Conservation (phyloP, 1,140 invertebrate genomes). For the Monomorium pharaonis region DNA sequence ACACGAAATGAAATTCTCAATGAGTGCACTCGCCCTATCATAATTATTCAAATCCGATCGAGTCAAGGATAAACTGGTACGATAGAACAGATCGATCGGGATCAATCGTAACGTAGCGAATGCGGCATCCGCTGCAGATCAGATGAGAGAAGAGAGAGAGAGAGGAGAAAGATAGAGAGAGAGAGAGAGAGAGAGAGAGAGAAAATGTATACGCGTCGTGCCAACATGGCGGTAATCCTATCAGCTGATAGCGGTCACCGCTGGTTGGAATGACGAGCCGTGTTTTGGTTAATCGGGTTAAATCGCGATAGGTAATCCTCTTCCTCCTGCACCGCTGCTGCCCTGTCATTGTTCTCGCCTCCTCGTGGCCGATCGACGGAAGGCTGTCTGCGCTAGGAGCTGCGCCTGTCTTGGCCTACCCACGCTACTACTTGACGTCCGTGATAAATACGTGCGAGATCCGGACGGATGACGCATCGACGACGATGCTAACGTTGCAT, state of each 20-base stretch:
- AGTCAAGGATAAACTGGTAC: too few relatives aligned
- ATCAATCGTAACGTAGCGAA: background rate
- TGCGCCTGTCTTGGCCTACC: background rate
- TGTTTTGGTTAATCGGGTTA: constrained; percentile 64
- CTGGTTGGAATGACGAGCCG: constrained; percentile 69
- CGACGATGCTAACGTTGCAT: constrained; percentile 40
- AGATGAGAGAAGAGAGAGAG: background rate
- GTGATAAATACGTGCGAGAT: constrained; percentile 6
- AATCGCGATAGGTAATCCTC: background rate
- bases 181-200: background rate
- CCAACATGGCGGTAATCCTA: constrained; percentile 74
- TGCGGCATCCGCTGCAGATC: background rate
- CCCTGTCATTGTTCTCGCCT: background rate
- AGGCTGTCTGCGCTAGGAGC: background rate
- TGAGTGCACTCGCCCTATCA: background rate
- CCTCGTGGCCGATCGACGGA: constrained; percentile 1
- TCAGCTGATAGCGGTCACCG: constrained; percentile 74
- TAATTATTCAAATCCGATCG: background rate
- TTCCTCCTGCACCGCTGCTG: background rate
- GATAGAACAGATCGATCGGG: background rate
- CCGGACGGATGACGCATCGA: constrained; percentile 65
- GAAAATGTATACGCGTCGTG: background rate
- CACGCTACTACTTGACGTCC: background rate
- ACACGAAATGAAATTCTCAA: too few relatives aligned
- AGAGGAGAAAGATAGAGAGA: background rate